Evolutionary conservation across 2,113 vertebrate species (phyloP).

Genomic region (Phyllostomus hastatus): DNA sequence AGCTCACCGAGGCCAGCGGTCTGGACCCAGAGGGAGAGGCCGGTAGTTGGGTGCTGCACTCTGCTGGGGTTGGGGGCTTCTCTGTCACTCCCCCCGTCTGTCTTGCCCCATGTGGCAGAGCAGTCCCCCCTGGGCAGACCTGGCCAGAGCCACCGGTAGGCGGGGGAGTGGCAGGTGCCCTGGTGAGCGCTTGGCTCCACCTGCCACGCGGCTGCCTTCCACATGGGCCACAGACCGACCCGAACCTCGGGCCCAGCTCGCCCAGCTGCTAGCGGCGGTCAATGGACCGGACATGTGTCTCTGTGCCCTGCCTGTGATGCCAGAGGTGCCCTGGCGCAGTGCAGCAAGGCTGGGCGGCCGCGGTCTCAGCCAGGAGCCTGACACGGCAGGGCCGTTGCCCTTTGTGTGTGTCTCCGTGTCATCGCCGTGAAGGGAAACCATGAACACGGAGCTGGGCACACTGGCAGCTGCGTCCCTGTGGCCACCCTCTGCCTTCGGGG

Average conservation of each 20-base stretch:
- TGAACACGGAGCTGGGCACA: accelerated
- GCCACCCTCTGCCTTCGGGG: accelerated
- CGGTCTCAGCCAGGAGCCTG: not conserved
- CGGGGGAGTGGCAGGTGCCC: not conserved
- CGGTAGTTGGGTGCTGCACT: accelerated
- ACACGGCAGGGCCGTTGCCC: not conserved
- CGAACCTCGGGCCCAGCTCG: not conserved
- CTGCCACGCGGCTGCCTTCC: not conserved
- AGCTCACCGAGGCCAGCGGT: not conserved
- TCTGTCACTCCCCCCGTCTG: not conserved
- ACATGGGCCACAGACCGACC: not conserved
- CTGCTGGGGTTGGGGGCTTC: not conserved
- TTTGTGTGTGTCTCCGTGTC: not conserved
- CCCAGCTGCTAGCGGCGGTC: too few relatives aligned
- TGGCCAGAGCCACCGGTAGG: not conserved
- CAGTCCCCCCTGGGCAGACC: accelerated
- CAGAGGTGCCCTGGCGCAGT: not conserved
- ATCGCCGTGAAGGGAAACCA: not conserved
- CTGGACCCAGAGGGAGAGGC: not conserved
- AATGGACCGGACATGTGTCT: not conserved
- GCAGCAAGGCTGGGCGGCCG: not conserved
- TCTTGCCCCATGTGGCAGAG: too few relatives aligned
- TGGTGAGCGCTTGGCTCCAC: not conserved
- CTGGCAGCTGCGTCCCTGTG: accelerated
- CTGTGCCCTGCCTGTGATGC: not conserved